phyloP scores from a whole-genome alignment of 2,113 vertebrate genomes.

The Halcyon malimbica region DNA sequence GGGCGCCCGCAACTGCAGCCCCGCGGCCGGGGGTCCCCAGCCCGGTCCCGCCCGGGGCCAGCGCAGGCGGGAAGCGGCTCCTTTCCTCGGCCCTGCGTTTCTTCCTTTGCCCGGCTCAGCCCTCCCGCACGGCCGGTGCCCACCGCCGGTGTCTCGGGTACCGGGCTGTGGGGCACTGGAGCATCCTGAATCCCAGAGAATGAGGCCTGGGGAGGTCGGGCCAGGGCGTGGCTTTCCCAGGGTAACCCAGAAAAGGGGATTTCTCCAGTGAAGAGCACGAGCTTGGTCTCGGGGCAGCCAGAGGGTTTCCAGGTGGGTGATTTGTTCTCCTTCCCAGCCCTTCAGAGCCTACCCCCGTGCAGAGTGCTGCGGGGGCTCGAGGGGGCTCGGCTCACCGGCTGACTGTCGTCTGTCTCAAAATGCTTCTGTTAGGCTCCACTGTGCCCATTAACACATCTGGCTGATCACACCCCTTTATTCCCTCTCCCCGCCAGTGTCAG shows the following conservation, averaged over 20 bases:
- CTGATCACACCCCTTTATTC: not conserved
- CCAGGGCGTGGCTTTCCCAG: not conserved
- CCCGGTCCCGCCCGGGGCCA: not conserved
- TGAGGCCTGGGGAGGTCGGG: no score
- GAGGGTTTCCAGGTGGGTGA: not conserved
- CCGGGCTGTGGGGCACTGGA: not conserved
- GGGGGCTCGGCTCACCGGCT: not conserved
- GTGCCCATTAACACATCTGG: not conserved
- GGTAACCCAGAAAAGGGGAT: not conserved
- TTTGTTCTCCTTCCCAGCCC: not conserved
- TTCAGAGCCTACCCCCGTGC: not conserved
- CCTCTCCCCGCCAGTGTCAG: fast-evolving
- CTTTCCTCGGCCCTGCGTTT: no score
- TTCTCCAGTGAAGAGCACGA: fast-evolving
- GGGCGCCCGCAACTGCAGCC: not conserved
- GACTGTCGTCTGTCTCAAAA: not conserved
- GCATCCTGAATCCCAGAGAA: not conserved
- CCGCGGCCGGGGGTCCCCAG: no score
- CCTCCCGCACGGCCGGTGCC: no score
- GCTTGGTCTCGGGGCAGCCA: not conserved
- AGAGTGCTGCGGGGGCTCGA: not conserved
- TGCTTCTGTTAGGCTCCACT: fast-evolving
- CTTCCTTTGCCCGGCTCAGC: fast-evolving
- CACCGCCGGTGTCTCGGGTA: not conserved
- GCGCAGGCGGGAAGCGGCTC: not conserved